Evolutionary conservation across 64 coral and sea anemone species (phyloP), one percentile per base, ranked within the genome.

Genomic region (Acropora yongei): DNA sequence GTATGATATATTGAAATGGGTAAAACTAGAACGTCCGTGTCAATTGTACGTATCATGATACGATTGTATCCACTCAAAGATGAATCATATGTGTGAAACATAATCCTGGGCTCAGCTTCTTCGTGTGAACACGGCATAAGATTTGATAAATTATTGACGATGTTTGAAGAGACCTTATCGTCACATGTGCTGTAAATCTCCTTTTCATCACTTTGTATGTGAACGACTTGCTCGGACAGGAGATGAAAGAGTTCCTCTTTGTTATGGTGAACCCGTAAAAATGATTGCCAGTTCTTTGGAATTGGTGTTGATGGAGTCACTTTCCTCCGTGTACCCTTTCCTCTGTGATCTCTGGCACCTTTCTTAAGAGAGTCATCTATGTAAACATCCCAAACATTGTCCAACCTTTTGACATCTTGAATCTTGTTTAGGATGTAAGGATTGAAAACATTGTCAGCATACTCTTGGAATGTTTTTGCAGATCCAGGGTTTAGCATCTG

Each of bases 401-500:
- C 5, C 58, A 63, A 63, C 58, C 58, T 63, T 63, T 63, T 63
- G 58, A 63, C 58, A 63, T 63, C 58, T 63, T 63, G 58, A 63
- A 63, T 63, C 58, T 63, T 63, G 58, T 63, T 63, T 63, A 63
- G 50, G 50, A 55, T 55, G 50, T 55, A 55, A 55, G 50, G 50
- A 55, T 55, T 55, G 50, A 8, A 55, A 55, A 55, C 50, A 55
- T 55, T 55, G 50, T 55, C 50, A 55, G 50, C 50, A 55, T 55
- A 55, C 50, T 55, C 50, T 55, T 55, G 50, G 50, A 55, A 63
- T 63, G 58, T 63, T 63, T 63, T 63, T 63, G 58, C 58, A 49
- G 86, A 17, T 76, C 67, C 86, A 76, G 86, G 86, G 47, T 76
- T 76, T n/a, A 88, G 68, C 86, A 88, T 88, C 12, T 63, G 58